Base-by-base conservation (phyloP, 2,797 vertebrate species). In the Squalus acanthias region DNA sequence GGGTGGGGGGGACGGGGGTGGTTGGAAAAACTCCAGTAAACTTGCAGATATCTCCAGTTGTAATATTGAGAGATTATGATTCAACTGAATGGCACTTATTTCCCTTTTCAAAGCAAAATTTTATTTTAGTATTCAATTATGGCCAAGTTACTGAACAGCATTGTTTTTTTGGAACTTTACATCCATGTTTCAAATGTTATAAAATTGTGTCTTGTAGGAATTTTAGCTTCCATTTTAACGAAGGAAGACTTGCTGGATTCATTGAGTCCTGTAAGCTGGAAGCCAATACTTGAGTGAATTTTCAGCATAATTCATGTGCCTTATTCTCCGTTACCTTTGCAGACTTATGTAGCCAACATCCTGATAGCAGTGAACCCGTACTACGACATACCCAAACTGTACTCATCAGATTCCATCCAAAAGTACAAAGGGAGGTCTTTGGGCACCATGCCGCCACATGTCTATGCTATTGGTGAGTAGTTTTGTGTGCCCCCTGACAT, bases 281-380 rank as follows among this genome's bases (percentile, higher is more conserved):
- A 76, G 50, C 15, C 94, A 22, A 46, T 65, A 10, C 70, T 60
- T 26, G 13, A 95, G 69, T 72, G 69, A 67, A 72, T 74, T 39
- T 92, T 92, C 46, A 95, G 0, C 50, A 17, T 74, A 8, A 4
- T 74, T 76, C 29, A 95, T 12, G 7, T 95, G 70, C 50, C 70
- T 57, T 33, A 33, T 95, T 33, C 65, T 95, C 12, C 53, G 63
- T 96, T 97, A 96, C 96, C 95, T 97, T 97, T 97, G 95, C 98
- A 99, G 99, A 99, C 99, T 0, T 99, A 98, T 69, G 99, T 99
- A 92, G 99, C 99, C 97, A 99, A 99, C 97, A 99, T 99, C 97
- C 98, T 99, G 97, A 99, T 99, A 79, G 99, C 99, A 57, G 98
- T 99, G 97, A 99, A 99, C 96, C 99, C 99, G 0, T 99, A 99